Percentiles rank a stretch among this genome's conserved stretches.
These are phyloP conservation scores for Malacoraja senta DNA, from an alignment of 2,797 vertebrate genomes.

Conservation along the genomic window DNA sequence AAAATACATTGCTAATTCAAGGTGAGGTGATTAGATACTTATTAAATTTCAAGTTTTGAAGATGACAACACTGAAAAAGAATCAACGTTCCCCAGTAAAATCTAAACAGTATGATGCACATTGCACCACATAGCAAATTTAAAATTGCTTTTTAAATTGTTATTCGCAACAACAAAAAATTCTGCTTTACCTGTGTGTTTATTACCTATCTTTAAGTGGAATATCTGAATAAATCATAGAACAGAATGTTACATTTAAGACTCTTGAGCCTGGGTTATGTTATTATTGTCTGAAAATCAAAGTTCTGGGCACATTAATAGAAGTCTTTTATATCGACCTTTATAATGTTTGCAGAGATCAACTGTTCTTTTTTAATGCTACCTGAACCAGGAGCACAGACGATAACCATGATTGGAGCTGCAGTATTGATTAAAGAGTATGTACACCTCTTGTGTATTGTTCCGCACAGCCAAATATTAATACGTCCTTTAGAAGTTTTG, in stretches of 20 bases:
- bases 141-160: background rate
- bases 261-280: background rate
- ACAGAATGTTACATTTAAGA: background rate
- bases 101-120: background rate
- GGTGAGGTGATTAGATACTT: background rate
- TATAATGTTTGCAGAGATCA: conserved; percentile 12
- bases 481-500: background rate
- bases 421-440: background rate
- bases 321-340: background rate
- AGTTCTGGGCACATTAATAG: background rate
- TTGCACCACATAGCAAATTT: background rate
- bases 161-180: background rate
- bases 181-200: background rate
- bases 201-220: too few species aligned
- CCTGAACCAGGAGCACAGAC: background rate
- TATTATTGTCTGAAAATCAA: background rate
- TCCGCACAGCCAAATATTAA: background rate
- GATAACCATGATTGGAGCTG: background rate
- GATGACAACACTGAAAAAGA: background rate
- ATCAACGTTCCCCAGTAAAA: background rate
- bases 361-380: conserved; percentile 26
- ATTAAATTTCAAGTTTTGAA: background rate
- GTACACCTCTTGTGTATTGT: background rate
- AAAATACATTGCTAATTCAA: too few species aligned
- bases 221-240: background rate